Conservation (phyloP, 2,888 invertebrate species). For the Pseudococcus longispinus region DNA sequence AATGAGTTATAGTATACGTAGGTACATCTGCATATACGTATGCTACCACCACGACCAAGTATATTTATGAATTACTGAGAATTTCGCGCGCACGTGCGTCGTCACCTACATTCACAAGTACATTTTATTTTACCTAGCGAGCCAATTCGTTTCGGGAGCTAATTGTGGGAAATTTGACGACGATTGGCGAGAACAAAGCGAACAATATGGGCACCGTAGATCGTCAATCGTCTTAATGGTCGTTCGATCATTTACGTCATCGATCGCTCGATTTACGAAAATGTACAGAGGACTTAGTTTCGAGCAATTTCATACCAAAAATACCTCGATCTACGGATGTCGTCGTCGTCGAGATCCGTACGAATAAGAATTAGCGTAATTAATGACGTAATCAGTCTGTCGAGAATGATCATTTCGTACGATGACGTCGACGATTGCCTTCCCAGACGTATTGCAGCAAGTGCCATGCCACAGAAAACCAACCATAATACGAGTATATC, state of each 20-base stretch:
- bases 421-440: background rate
- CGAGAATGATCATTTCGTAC: background rate
- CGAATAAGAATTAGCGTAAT: background rate
- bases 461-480: background rate
- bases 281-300: background rate
- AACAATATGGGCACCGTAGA: background rate
- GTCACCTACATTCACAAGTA: conserved; percentile 20
- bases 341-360: no score
- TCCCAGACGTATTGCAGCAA: background rate
- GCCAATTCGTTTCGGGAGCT: background rate
- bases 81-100: background rate
- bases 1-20: background rate
- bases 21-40: no score
- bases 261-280: background rate
- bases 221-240: background rate
- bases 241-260: conserved; percentile 10
- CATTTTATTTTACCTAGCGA: background rate
- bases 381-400: background rate
- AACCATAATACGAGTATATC: background rate
- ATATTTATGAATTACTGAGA: conserved; percentile 26
- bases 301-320: background rate
- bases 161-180: background rate
- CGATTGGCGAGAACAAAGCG: background rate
- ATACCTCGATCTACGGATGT: background rate
- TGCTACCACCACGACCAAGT: background rate